Percentiles rank a stretch among this genome's conserved stretches.
Evolutionary conservation across 1,140 invertebrate genomes (phyloP).

Genomic region (Drosophila mojavensis): DNA sequence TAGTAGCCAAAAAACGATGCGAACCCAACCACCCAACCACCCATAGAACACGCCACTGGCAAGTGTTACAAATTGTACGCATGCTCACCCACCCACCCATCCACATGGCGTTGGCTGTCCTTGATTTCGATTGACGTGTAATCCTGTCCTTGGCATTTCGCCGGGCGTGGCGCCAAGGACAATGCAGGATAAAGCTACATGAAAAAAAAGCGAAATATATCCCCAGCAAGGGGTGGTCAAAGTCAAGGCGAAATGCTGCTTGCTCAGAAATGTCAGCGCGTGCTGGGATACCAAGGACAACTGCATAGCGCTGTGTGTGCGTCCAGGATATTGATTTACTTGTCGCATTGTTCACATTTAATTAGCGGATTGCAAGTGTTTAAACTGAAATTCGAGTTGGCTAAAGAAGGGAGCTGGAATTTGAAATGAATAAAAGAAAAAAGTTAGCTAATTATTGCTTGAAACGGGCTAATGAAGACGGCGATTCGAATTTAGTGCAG

Average conservation of each 20-base stretch:
- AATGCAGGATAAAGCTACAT: constrained; percentile 41
- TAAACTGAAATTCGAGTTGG: constrained; percentile 47
- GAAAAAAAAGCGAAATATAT: background rate
- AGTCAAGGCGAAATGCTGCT: constrained; percentile 69
- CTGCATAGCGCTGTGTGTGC: constrained; percentile 30
- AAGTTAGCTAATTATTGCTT: background rate
- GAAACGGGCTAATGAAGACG: background rate
- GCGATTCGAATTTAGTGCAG: no score
- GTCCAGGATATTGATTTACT: constrained; percentile 75
- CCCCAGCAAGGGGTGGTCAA: constrained; percentile 59
- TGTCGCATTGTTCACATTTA: constrained; percentile 62
- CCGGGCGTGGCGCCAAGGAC: constrained; percentile 65
- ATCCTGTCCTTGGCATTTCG: constrained; percentile 80
- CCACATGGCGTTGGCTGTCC: constrained; percentile 40
- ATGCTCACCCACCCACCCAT: constrained; percentile 37
- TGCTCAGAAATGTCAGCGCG: constrained; percentile 45
- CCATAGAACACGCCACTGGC: background rate
- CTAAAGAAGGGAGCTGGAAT: background rate
- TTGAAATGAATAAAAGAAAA: background rate
- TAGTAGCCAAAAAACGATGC: constrained; percentile 59
- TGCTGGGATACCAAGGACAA: constrained; percentile 67
- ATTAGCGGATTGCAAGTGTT: constrained; percentile 66
- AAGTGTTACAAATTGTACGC: constrained; percentile 32
- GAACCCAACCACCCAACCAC: background rate
- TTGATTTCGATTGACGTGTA: constrained; percentile 78